A percentile compares a stretch with the other conserved stretches of the same genome.
phyloP scores from a whole-genome alignment of 92 coral and sea anemone genomes.

The Epizoanthus fatuus region DNA sequence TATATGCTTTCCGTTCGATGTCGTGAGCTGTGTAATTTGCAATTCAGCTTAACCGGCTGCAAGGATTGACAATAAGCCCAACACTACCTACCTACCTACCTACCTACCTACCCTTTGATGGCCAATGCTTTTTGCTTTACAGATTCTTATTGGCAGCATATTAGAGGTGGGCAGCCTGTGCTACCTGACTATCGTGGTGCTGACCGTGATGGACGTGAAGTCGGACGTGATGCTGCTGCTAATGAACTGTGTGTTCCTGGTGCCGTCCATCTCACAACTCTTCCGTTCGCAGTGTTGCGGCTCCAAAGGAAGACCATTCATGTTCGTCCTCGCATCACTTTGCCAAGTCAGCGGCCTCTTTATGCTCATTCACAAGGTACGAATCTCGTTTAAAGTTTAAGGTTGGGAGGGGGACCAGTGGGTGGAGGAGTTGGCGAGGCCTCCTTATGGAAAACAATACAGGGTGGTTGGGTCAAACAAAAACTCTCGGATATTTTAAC shows the following conservation, averaged over 20 bases:
- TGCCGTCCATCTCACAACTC: conserved; percentile 68
- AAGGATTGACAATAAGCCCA: too few relatives aligned
- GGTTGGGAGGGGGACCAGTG: too few relatives aligned
- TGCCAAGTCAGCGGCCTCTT: conserved; percentile 21
- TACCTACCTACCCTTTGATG: too few relatives aligned
- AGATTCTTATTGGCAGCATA: conserved; percentile 71
- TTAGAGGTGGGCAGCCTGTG: conserved; percentile 70
- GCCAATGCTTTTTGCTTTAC: conserved; percentile 7
- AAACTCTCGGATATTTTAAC: too few relatives aligned
- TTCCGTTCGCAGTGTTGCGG: conserved; percentile 20
- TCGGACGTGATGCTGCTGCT: conserved; percentile 61
- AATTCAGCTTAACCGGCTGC: too few relatives aligned
- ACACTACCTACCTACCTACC: too few relatives aligned
- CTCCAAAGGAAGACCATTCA: conserved; percentile 29
- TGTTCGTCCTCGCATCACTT: conserved; percentile 17
- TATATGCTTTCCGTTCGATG: too few relatives aligned
- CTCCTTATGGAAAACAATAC: too few relatives aligned
- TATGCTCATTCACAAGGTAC: conserved; percentile 30
- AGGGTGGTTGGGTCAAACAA: too few relatives aligned
- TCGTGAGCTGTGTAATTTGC: too few relatives aligned
- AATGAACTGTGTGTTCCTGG: conserved; percentile 73
- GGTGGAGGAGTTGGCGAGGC: too few relatives aligned
- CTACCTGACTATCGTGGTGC: conserved; percentile 62
- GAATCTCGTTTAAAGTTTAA: neutral
- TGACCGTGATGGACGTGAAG: conserved; percentile 58